Evolutionary conservation across 1,140 invertebrate genomes (phyloP), one percentile per base, ranked within the genome.

Genomic region (Megalonaias nervosa): DNA sequence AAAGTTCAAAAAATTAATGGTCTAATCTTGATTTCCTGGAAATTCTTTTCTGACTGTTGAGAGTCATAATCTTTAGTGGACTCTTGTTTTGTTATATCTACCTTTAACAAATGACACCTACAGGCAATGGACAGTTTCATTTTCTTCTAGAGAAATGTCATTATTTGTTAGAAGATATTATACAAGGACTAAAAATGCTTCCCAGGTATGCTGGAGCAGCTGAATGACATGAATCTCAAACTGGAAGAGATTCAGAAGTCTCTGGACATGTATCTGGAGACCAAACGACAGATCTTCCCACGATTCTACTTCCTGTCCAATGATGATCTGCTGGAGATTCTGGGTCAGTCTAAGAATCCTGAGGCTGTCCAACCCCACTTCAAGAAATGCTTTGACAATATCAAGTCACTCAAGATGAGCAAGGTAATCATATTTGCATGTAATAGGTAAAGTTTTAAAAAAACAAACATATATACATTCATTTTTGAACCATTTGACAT

Each of bases 221-320:
- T 91, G 56, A 91, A 87, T 67, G 85, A 87, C 64, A 91, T 92
- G 90, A 91, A 91, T 79, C 48, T 82, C 1, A 91, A 89, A 67
- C 82, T 91, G 72, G 91, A 92, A 81, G 88, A 90, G 60, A 92
- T 92, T 67, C 91, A 91, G 86, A 91, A 91, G 75, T 91, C 90
- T 23, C 81, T 92, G 59, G 91, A 92, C 77, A 90, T 90, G 87
- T 92, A 91, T 78, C 84, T 92, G 67, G 91, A 92, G 80, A 92
- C 89, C 5, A 92, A 92, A 79, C 81, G 90, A 71, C 87, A 90
- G 80, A 89, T 91, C 70, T 92, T 92, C 84, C 91, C 91, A 56
- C 79, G 91, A 67, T 92, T 92, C 80, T 92, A 92, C 81, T 92
- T 92, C 85, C 81, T 92, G 71, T 91, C 91, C 60, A 92, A 92